Evolutionary conservation across 2,113 vertebrate genomes (phyloP).

Genomic region (Corythornis vintsioides): DNA sequence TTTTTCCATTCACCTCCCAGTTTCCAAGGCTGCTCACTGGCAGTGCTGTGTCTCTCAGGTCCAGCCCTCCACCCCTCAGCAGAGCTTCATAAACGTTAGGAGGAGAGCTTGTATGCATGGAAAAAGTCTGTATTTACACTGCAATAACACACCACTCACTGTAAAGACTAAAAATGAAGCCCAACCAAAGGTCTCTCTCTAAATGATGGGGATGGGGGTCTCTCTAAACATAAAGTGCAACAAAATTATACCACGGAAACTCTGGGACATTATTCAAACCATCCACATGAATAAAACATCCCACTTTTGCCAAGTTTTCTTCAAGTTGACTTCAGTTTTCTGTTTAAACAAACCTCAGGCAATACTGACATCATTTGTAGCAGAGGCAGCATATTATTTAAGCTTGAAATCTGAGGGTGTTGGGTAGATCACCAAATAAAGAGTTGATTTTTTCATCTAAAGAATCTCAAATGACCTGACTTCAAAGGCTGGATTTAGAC

Average conservation of each 20-base stretch:
- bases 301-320: slow-evolving; percentile 59
- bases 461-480: slow-evolving; percentile 49
- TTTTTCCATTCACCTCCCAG: neutral
- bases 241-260: slow-evolving; percentile 60
- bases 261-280: slow-evolving; percentile 62
- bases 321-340: slow-evolving; percentile 68
- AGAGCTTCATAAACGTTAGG: neutral
- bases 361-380: slow-evolving; percentile 65
- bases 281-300: slow-evolving; percentile 58
- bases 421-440: slow-evolving; percentile 60
- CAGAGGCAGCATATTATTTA: slow-evolving; percentile 44
- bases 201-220: slow-evolving; percentile 8
- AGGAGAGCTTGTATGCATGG: neutral
- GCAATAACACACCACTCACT: slow-evolving; percentile 30
- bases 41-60: neutral
- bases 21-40: neutral
- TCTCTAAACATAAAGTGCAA: slow-evolving; percentile 28
- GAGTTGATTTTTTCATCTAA: slow-evolving; percentile 54
- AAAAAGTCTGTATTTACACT: slow-evolving; percentile 48
- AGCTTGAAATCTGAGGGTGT: slow-evolving; percentile 56
- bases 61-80: neutral
- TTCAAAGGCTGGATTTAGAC: slow-evolving; percentile 58
- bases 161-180: slow-evolving; percentile 1
- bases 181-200: neutral
- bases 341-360: slow-evolving; percentile 68